Base-by-base conservation (phyloP, 2,888 invertebrate genomes). In the Parthenolecanium corni region DNA sequence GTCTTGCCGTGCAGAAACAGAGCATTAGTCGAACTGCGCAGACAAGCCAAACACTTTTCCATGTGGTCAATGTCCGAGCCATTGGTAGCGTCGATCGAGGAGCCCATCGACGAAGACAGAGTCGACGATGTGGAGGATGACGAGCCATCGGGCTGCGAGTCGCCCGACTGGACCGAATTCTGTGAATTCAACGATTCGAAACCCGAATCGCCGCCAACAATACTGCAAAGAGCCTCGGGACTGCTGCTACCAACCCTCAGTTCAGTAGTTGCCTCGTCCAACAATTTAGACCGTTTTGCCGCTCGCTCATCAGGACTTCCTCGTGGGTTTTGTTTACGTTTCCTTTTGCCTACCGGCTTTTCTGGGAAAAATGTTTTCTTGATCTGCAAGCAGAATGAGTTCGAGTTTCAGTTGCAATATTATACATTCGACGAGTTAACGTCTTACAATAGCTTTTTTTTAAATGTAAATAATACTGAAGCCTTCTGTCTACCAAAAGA, bases 1-100 rank as follows among this genome's bases (percentile, higher is more conserved):
- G 49, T 49, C 21, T 49, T 49, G 5, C 49, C 49, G 21, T 49
- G 49, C 21, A 49, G 21, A 23, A 49, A 49, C 23, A 49, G 23
- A 3, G 49, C 49, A 21, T 49, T 49, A 21, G 49, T 49, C 18
- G 14, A 11, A 14, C 3, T 49, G 14, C 21, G 21, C 5, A 49
- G 14, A 23, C 49, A 49, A 2, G 49, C 49, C 21, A 49, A 21
- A 21, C 49, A 49, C 23, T 49, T 49, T 11, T 49, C 49, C 12
- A 5, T 23, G 14, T 1, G 11, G 18, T 49, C 49, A 1, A 21
- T 9, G 23, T 21, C 49, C 20, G 21, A 49, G 21, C 21, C 49
- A 23, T 5, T 6, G 21, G 49, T 23, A 14, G 11, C 21, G 12
- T 5, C 5, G 1, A 9, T 20, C 18, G 21, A 11, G 12, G 21